Conservation (phyloP, 2,888 invertebrate species). For the Auanema sp. region DNA sequence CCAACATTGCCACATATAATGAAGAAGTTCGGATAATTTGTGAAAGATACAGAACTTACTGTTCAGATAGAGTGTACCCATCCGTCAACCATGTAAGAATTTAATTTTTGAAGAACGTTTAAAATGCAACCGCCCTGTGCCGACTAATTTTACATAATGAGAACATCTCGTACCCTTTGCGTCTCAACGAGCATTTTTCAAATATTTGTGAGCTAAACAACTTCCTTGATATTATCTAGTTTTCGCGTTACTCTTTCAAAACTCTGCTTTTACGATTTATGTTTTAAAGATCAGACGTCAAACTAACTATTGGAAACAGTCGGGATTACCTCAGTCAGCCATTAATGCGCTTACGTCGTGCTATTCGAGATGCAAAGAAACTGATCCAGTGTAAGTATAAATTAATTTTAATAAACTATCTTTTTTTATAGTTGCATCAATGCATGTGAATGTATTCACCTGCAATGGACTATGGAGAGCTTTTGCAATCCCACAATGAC, state of each 20-base stretch:
- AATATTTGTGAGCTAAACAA: too few relatives aligned
- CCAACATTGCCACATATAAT: slow-evolving; percentile 56
- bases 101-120: neutral
- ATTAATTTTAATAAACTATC: neutral
- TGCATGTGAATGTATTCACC: slow-evolving; percentile 56
- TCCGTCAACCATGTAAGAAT: slow-evolving; percentile 51
- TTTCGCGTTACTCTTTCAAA: neutral
- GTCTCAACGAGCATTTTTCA: too few relatives aligned
- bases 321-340: slow-evolving; percentile 47
- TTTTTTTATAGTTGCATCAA: slow-evolving; percentile 43
- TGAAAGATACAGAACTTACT: slow-evolving; percentile 52
- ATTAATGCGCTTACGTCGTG: slow-evolving; percentile 41
- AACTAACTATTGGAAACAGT: slow-evolving; percentile 40
- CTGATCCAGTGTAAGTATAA: slow-evolving; percentile 38
- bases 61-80: slow-evolving; percentile 52
- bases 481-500: slow-evolving; percentile 50
- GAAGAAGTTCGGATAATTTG: slow-evolving; percentile 59
- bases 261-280: neutral
- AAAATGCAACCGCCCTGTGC: neutral
- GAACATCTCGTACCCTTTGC: neutral
- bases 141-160: neutral
- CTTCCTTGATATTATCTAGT: neutral
- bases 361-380: slow-evolving; percentile 47
- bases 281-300: slow-evolving; percentile 49
- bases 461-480: slow-evolving; percentile 56